These are phyloP conservation scores for Nymphicus hollandicus DNA, from an alignment of 2,113 vertebrate species.

Conservation along the genomic window DNA sequence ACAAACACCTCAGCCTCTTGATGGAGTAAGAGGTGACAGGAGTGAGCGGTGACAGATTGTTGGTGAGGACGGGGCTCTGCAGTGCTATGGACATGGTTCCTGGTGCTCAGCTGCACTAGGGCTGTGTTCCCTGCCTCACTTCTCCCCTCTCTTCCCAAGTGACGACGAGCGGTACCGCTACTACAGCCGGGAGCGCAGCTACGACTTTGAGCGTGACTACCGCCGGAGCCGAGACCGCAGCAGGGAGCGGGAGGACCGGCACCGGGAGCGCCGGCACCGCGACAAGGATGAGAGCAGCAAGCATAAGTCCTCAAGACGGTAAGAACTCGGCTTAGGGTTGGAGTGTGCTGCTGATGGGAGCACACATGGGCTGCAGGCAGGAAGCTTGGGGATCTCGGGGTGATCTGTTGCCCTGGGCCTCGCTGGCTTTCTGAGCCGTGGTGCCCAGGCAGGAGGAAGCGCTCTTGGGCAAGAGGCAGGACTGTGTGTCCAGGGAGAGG, in stretches of 20 bases:
- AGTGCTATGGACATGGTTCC: not conserved
- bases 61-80: not conserved
- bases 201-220: slow-evolving; percentile 73
- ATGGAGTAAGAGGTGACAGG: not conserved
- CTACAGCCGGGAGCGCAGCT: slow-evolving; percentile 70
- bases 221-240: slow-evolving; percentile 63
- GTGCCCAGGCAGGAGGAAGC: not conserved
- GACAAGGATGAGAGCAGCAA: slow-evolving; percentile 75
- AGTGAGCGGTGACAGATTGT: not conserved
- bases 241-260: slow-evolving; percentile 68
- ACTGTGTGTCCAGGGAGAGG: not conserved
- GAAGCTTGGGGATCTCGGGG: accelerated
- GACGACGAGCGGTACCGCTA: slow-evolving; percentile 68
- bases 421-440: accelerated
- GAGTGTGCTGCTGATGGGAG: not conserved
- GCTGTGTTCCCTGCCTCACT: not conserved
- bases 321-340: not conserved
- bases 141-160: not conserved
- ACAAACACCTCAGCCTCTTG: accelerated
- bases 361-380: not conserved
- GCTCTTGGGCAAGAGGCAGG: not conserved
- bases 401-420: accelerated
- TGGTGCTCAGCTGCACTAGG: not conserved
- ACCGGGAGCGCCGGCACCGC: slow-evolving; percentile 67
- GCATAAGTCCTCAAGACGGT: slow-evolving; percentile 74